Conservation (phyloP, 2,888 invertebrate genomes). For the Leptogaster cylindrica region DNA sequence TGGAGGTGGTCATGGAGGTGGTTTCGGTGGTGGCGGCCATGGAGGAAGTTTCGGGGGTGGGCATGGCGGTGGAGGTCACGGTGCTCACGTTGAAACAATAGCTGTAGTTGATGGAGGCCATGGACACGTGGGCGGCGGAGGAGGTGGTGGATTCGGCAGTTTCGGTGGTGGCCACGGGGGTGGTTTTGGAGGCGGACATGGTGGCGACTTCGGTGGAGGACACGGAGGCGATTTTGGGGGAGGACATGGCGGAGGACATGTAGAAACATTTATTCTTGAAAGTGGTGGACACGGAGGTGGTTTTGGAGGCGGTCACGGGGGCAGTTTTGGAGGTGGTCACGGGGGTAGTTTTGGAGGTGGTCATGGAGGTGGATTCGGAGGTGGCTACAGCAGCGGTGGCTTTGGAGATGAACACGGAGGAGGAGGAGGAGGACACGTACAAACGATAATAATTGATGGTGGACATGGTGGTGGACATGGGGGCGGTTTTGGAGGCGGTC, state of each 20-base stretch:
- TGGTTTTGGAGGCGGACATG: neutral
- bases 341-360: constrained; percentile 41
- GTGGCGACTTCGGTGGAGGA: neutral
- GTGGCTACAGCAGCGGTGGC: constrained; percentile 38
- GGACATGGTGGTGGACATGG: constrained; percentile 22
- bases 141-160: neutral
- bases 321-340: constrained; percentile 13
- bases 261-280: neutral
- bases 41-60: constrained; percentile 6
- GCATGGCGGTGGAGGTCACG: neutral
- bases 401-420: constrained; percentile 17
- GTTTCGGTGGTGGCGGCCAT: neutral
- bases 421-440: neutral
- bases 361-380: constrained; percentile 39
- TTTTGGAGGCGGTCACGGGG: constrained; percentile 31
- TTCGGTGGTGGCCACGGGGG: constrained; percentile 20
- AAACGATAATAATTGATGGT: too few species aligned
- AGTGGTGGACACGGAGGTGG: constrained; percentile 6
- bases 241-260: neutral
- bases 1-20: neutral
- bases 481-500: neutral
- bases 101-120: constrained; percentile 5
- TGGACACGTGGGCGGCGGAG: too few species aligned
- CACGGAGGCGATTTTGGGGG: constrained; percentile 5
- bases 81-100: neutral